Evolutionary conservation across 2,888 invertebrate species (phyloP).

Genomic region (Pristionchus mayeri): DNA sequence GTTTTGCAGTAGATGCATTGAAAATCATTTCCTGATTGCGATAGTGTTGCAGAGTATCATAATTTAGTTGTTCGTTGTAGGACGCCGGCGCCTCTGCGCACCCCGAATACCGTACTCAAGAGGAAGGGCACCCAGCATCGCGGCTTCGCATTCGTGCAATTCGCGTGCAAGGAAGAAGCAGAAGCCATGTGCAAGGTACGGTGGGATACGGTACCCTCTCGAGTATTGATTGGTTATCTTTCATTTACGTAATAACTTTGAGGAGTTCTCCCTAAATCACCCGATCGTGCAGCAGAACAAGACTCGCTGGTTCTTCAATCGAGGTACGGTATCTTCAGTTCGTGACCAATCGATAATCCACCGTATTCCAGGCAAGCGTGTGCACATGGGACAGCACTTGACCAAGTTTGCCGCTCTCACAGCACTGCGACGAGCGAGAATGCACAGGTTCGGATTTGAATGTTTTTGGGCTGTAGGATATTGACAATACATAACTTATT

Average conservation of each 20-base stretch:
- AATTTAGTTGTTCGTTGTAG: background rate
- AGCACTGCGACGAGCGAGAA: constrained; percentile 1
- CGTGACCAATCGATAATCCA: background rate
- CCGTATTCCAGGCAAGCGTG: constrained; percentile 20
- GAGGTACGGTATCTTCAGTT: constrained; percentile 20
- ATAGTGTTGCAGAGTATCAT: background rate
- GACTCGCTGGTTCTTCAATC: constrained; percentile 42
- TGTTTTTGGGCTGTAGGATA: too few species aligned
- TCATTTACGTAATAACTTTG: background rate
- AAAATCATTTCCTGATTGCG: too few species aligned
- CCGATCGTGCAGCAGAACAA: background rate
- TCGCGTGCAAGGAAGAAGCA: constrained; percentile 41
- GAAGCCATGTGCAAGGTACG: constrained; percentile 44
- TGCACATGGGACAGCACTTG: constrained; percentile 4
- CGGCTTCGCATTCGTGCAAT: constrained; percentile 45
- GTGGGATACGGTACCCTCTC: background rate
- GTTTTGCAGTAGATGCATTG: too few species aligned
- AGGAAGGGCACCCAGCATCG: constrained; percentile 29
- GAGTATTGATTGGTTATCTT: background rate
- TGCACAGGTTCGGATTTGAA: too few species aligned
- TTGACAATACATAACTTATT: too few species aligned
- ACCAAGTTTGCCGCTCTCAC: constrained; percentile 1
- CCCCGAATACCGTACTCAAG: constrained; percentile 13
- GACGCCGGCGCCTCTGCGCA: background rate
- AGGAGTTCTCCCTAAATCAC: constrained; percentile 46